Conservation (phyloP, 1,140 invertebrate species). For the Sycobia sp. region DNA sequence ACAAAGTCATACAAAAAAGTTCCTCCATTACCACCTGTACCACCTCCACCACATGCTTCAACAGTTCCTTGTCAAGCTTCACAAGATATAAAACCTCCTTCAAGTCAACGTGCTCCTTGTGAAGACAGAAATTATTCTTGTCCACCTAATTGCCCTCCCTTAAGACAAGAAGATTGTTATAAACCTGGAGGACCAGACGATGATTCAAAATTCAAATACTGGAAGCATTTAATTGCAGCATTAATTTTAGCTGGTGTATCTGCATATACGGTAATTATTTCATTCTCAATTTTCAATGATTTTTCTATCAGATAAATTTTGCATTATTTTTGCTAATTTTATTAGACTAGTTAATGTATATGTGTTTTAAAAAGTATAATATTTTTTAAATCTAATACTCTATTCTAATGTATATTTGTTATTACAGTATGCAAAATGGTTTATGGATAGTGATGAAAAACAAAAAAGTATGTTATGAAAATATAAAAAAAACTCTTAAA, state of each 20-base stretch:
- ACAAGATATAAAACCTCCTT: slow-evolving; percentile 27
- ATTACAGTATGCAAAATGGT: slow-evolving; percentile 24
- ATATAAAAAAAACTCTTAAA: background rate
- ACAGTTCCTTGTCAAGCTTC: background rate
- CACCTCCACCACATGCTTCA: slow-evolving; percentile 3
- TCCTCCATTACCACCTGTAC: slow-evolving; percentile 22
- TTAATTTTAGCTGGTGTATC: slow-evolving; percentile 49
- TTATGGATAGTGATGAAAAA: slow-evolving; percentile 24
- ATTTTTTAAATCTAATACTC: no score
- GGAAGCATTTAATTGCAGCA: slow-evolving; percentile 48
- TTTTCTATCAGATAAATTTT: no score
- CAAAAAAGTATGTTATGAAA: slow-evolving; percentile 36
- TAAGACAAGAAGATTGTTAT: slow-evolving; percentile 16
- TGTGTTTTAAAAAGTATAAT: no score
- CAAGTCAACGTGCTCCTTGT: slow-evolving; percentile 34
- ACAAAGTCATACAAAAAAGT: slow-evolving; percentile 31
- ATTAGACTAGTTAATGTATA: no score
- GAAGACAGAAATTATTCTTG: slow-evolving; percentile 40
- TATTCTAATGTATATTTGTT: background rate
- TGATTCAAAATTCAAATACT: slow-evolving; percentile 41
- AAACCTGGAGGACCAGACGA: slow-evolving; percentile 22
- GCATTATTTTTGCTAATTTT: no score
- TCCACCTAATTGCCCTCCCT: slow-evolving; percentile 40
- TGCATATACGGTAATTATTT: slow-evolving; percentile 42
- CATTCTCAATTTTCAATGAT: background rate